Evolutionary conservation across 2,113 vertebrate species (phyloP), one percentile per base, ranked within the genome.

Genomic region (Riparia riparia): DNA sequence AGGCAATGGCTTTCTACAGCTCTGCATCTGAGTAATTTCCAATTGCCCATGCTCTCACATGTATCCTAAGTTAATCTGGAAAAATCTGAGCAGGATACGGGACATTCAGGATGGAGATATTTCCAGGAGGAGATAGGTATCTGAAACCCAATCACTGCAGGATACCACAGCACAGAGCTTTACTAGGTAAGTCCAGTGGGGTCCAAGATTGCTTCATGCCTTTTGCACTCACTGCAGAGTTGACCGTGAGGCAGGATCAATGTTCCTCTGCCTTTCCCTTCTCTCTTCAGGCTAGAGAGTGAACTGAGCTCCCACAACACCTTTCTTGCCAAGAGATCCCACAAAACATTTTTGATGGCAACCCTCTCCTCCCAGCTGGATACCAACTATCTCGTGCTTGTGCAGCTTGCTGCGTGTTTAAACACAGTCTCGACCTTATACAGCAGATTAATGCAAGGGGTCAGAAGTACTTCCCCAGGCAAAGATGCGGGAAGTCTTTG

Each of bases 1-100:
- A 84, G 42, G 88, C 95, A 96, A 74, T 70, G 50, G 54, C 42
- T 96, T 77, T 88, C 80, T 95, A 29, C 15, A 32, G 49, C 42
- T 81, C 76, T 63, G 34, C 45, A 26, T 88, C 63, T 65, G 47
- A 93, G 72, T 78, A 16, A 81, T 78, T 89, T 74, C n/a, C 79
- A 86, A 4, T 78, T 34, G 51, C 80, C 60, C 47, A 3, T 82
- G 61, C 37, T 65, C 37, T 79, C 65, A 79, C 25, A 93, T 1
- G 1, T 44, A 82, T 66, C 68, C 83, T 73, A 53, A 21, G 22
- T n/a, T 64, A 82, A 89, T 72, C 13, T 88, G 54, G 49, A 76
- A 83, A 94, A 64, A 72, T 83, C 25, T 70, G 34, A 24, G 34
- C 29, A 88, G 63, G 54, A 92, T 58, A 70, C 1, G 2, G 32